These are phyloP conservation scores for Atrina japonica DNA, from an alignment of 2,888 invertebrate genomes.

Conservation along the genomic window DNA sequence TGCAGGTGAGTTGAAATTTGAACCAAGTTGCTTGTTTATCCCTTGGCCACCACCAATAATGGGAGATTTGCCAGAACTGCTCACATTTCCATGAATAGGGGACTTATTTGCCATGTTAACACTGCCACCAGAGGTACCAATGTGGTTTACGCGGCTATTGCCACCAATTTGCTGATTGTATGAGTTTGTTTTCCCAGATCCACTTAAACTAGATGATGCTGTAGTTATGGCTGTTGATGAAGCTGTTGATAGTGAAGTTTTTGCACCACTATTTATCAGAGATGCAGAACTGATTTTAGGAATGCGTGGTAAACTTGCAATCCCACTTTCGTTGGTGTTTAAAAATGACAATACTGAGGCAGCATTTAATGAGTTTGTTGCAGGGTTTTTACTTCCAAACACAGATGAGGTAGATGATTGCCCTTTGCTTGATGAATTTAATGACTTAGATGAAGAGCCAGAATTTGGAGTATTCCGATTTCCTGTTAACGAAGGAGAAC, in stretches of 20 bases:
- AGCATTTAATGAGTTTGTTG: slow-evolving; percentile 38
- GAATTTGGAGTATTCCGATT: slow-evolving; percentile 34
- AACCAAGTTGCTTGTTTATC: no score
- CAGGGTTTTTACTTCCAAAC: slow-evolving; percentile 35
- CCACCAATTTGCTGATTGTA: no score
- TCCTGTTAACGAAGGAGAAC: slow-evolving; percentile 34
- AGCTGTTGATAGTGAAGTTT: slow-evolving; percentile 41
- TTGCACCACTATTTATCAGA: slow-evolving; percentile 45
- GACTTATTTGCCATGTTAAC: no score
- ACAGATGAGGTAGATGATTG: slow-evolving; percentile 43
- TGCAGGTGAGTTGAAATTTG: no score
- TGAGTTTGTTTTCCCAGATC: no score
- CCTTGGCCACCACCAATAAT: no score
- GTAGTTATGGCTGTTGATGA: slow-evolving; percentile 28
- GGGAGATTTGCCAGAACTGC: no score
- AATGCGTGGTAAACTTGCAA: slow-evolving; percentile 72
- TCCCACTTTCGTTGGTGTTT: slow-evolving; percentile 68
- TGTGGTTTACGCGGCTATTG: no score
- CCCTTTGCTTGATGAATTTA: slow-evolving; percentile 55
- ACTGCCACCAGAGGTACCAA: no score
- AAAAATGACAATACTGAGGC: slow-evolving; percentile 68
- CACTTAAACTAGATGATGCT: slow-evolving; percentile 1
- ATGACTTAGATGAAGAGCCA: slow-evolving; percentile 36
- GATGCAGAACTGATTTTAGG: slow-evolving; percentile 68
- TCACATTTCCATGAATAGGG: no score